These are phyloP conservation scores for Bucco capensis DNA, from an alignment of 2,113 vertebrate genomes.

Conservation along the genomic window DNA sequence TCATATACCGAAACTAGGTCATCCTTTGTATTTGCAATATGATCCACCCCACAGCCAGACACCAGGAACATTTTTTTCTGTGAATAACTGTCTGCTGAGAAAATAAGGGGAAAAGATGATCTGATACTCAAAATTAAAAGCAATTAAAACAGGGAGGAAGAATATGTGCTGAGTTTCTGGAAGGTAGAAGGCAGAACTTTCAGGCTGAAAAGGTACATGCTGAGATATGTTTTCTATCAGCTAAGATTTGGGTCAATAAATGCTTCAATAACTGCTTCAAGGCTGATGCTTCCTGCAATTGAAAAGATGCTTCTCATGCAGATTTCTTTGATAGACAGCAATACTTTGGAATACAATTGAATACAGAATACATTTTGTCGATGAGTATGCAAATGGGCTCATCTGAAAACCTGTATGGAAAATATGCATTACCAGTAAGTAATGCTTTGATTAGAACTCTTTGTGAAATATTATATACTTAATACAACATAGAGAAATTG, in stretches of 20 bases:
- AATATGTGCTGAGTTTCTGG: not conserved
- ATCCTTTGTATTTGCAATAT: not conserved
- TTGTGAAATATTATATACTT: no score
- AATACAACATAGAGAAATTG: no score
- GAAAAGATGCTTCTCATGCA: no score
- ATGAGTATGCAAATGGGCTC: no score
- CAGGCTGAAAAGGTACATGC: not conserved
- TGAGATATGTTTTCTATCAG: not conserved
- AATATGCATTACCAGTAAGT: no score
- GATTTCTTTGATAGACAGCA: no score
- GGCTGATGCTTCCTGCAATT: no score
- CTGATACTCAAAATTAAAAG: constrained; percentile 11
- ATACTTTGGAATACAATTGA: no score
- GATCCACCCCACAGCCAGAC: constrained; percentile 4
- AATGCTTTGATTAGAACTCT: no score
- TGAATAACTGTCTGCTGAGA: constrained; percentile 28
- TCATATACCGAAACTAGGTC: not conserved
- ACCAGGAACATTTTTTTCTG: constrained; percentile 6
- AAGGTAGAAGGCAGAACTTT: not conserved
- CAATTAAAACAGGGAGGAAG: not conserved
- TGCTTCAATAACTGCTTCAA: not conserved
- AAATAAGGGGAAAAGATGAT: constrained; percentile 15
- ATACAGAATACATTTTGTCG: no score
- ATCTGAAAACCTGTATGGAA: no score
- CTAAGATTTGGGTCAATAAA: not conserved